Base-by-base conservation (phyloP, 2,113 vertebrate genomes). In the Labeo rohita region DNA sequence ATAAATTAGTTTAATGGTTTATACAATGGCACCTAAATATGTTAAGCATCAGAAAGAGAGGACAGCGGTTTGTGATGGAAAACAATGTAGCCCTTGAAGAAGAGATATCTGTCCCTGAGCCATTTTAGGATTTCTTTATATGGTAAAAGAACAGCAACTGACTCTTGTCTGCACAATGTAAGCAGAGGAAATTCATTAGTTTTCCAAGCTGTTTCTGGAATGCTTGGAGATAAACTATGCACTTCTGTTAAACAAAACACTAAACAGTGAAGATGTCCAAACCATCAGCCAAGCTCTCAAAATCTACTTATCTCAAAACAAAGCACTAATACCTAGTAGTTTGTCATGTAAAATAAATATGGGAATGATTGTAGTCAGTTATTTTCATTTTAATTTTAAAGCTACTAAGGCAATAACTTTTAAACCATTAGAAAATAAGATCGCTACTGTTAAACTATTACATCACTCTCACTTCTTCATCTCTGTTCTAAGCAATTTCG, bases 81-180 rank as follows among this genome's bases (percentile, higher is more conserved):
- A 92, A 93, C 90, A 93, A 93, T 91, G 92, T 82, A 88, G 88
- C 91, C 91, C 84, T 91, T 89, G 91, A 91, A 92, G 92, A 92
- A 90, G 81, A 90, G 66, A 59, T 66, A 78, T 78, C 87, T 83
- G 49, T 73, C 74, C 39, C 85, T 6, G 80, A 63, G 84, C 54
- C 86, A 82, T 82, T 63, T 90, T 84, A 54, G 28, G 82, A 73
- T 90, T 72, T 54, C 93, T 95, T 92, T 93, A 95, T 94, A 95
- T 94, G 94, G 93, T 92, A 87, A 49, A 75, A 92, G 81, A 65
- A 21, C 76, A 65, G 77, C 79, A 85, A 84, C 65, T 23, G 66
- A 70, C 76, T 23, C 56, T 13, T 10, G 72, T 56, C 84, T 86
- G 84, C 75, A 76, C 81, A 88, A 45, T 80, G 84, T 86, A 83